phyloP scores from a whole-genome alignment of 2,888 invertebrate species.

The Sinelater perroti region DNA sequence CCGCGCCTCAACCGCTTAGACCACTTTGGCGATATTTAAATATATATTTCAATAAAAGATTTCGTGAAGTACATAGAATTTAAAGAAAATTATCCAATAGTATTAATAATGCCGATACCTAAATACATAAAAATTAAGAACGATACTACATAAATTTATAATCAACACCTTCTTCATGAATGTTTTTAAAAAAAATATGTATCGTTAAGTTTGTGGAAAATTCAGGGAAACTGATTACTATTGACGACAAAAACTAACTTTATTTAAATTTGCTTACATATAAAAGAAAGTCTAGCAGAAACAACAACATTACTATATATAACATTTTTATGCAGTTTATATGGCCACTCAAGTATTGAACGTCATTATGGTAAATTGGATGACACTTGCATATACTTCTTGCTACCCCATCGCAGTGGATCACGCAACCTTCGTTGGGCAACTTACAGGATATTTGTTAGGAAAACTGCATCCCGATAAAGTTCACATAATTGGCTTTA shows the following conservation, averaged over 20 bases:
- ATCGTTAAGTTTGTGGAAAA: too few species aligned
- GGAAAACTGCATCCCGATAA: conserved; percentile 15
- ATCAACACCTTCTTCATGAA: too few species aligned
- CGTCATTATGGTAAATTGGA: conserved; percentile 36
- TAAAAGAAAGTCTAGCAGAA: neutral
- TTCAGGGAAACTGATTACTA: too few species aligned
- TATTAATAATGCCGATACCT: too few species aligned
- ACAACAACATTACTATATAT: neutral
- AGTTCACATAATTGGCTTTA: conserved; percentile 34
- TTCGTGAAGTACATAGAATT: too few species aligned
- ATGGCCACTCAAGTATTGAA: conserved; percentile 11
- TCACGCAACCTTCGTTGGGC: conserved; percentile 32
- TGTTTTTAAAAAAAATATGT: too few species aligned
- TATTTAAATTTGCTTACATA: neutral
- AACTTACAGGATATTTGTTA: conserved; percentile 30
- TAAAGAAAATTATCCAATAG: too few species aligned
- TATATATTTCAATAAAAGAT: too few species aligned
- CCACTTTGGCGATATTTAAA: too few species aligned
- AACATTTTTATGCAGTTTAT: conserved; percentile 20
- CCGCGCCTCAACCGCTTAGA: too few species aligned
- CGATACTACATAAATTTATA: too few species aligned
- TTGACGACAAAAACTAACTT: neutral
- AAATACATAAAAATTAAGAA: too few species aligned
- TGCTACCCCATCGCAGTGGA: conserved; percentile 34
- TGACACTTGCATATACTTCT: conserved; percentile 19